Percentiles rank a stretch among this genome's conserved stretches.
These are phyloP conservation scores for Agrochola circellaris DNA, from an alignment of 2,888 invertebrate species.

Conservation along the genomic window DNA sequence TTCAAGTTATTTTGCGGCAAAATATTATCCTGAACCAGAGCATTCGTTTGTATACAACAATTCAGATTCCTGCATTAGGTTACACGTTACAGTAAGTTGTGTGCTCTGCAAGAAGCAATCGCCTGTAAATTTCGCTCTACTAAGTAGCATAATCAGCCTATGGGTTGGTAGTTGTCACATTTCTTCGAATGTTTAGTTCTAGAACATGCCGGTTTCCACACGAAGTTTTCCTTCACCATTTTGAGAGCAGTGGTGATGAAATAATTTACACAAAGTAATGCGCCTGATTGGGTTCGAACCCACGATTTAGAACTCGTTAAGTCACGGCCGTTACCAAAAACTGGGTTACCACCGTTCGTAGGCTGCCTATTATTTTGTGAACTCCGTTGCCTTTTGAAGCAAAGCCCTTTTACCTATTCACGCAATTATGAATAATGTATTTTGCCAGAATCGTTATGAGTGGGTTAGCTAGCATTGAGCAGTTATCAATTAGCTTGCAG, in stretches of 20 bases:
- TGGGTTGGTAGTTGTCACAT: no score
- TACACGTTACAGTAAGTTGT: background rate
- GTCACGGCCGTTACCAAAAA: no score
- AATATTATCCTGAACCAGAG: background rate
- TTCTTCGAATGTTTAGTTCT: no score
- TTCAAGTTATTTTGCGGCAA: background rate
- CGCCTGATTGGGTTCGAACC: no score
- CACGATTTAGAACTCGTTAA: no score
- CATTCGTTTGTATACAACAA: background rate
- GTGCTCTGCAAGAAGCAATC: background rate
- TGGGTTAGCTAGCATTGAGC: background rate
- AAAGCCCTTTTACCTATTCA: background rate
- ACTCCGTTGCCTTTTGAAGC: no score
- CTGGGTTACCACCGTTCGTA: background rate
- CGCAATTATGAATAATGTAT: background rate
- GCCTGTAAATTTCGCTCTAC: background rate
- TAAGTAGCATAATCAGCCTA: no score
- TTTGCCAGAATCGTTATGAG: no score
- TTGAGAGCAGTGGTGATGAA: no score
- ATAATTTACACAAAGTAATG: no score
- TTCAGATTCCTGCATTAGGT: background rate
- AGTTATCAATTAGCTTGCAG: constrained; percentile 10
- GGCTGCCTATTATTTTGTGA: background rate
- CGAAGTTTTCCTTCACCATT: no score
- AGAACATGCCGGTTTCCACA: no score